Conservation (phyloP, 2,113 vertebrate species). For the Nycticebus coucang region DNA sequence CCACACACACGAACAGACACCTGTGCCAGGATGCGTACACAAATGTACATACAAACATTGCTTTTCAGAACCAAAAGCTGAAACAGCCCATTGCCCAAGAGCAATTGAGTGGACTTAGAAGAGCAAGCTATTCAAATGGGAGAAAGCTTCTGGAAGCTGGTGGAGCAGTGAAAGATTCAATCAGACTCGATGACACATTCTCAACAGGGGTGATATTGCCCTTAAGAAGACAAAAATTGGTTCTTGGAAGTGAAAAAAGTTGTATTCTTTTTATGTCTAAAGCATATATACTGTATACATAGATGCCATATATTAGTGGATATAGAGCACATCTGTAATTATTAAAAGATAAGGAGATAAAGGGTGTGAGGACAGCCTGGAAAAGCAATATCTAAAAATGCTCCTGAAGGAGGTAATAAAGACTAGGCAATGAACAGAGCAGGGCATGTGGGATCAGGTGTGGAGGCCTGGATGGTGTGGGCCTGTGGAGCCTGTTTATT, state of each 20-base stretch:
- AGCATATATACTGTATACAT: neutral
- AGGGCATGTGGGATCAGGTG: too few relatives aligned
- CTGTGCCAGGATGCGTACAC: neutral
- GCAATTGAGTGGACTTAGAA: neutral
- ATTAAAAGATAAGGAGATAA: neutral
- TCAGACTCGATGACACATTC: neutral
- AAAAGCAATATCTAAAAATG: neutral
- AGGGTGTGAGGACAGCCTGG: neutral
- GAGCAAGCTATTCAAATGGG: neutral
- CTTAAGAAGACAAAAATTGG: slow-evolving; percentile 3
- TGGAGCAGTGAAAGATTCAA: neutral
- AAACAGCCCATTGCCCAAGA: neutral
- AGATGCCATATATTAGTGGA: neutral
- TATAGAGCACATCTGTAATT: neutral
- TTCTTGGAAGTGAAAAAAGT: neutral
- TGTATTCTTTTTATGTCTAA: neutral
- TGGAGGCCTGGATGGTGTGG: neutral
- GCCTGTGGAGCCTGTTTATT: neutral
- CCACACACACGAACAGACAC: neutral
- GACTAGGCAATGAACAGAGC: neutral
- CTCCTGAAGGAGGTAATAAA: neutral
- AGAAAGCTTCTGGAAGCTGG: neutral
- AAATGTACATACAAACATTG: neutral
- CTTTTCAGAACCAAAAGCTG: neutral
- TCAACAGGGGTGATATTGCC: neutral